Base-by-base conservation (phyloP, 2,113 vertebrate genomes). In the Python bivittatus region DNA sequence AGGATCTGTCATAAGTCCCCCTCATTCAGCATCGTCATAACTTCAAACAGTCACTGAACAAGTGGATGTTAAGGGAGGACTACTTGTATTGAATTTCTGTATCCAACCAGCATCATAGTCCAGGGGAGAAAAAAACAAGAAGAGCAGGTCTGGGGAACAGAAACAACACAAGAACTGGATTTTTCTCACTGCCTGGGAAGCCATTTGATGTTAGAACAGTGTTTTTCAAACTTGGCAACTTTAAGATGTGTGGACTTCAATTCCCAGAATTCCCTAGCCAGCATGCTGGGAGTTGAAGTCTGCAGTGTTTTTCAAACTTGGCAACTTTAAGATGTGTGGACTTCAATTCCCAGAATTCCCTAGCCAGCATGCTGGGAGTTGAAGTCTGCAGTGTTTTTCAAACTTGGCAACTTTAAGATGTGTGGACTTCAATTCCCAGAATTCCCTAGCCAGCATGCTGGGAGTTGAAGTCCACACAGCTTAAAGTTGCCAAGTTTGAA, bases 101-200 rank as follows among this genome's bases (percentile, higher is more conserved):
- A 68, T 17, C 52, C 52, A n/a, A 11, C 2, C 2, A 17, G 38
- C 53, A 57, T 23, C 79, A 87, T 9, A 79, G 68, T 7, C 8
- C n/a, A 1, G 11, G 0, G 15, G 15, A 0, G 2, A 4, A 7
- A 17, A 20, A 3, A 29, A 61, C 33, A 38, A 38, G 33, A 38
- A 38, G 33, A 33, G 33, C 3, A 22, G 17, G 17, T 38, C 33
- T 79, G 68, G 33, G 38, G 33, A 38, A 79, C 17, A 79, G n/a
- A 22, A 8, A 79, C 64, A 68, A 6, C 29, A 68, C 2, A 79
- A 79, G 33, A 79, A 38, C 33, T 79, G 68, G 15, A 79, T 15
- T 38, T 79, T 38, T 68, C 33, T 33, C n/a, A 72, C 20, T 38
- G 33, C 33, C 6, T 3, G 33, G 33, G 15, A 79, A 79, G 22